These are phyloP conservation scores for Rhyacichthys aspro DNA, from an alignment of 2,797 vertebrate species.

Conservation along the genomic window DNA sequence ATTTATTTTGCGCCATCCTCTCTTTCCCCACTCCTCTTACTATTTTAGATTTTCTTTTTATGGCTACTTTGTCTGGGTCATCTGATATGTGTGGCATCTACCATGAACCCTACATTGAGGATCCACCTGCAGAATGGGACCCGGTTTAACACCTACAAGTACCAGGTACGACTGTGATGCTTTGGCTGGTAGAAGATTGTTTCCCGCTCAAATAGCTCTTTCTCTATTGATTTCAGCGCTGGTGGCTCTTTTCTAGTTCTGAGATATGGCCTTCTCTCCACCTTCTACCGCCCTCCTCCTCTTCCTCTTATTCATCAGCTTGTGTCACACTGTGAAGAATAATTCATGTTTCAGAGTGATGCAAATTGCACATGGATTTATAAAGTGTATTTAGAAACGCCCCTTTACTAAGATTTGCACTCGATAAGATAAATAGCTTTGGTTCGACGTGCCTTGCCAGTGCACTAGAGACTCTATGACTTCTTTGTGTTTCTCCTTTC, in stretches of 20 bases:
- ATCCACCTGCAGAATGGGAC: slow-evolving; percentile 85
- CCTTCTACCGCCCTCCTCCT: slow-evolving; percentile 17
- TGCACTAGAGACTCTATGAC: slow-evolving; percentile 27
- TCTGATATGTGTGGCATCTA: slow-evolving; percentile 81
- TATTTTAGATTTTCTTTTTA: slow-evolving; percentile 38
- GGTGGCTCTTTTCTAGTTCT: slow-evolving; percentile 61
- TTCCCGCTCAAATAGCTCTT: slow-evolving; percentile 39
- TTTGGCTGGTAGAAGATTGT: slow-evolving; percentile 44
- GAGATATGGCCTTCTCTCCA: slow-evolving; percentile 60
- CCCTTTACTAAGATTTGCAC: slow-evolving; percentile 22
- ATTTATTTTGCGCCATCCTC: slow-evolving; percentile 34
- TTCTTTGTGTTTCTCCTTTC: slow-evolving; percentile 58
- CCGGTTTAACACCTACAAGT: slow-evolving; percentile 87
- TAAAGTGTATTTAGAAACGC: slow-evolving; percentile 21
- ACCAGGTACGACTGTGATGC: slow-evolving; percentile 82
- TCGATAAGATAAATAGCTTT: slow-evolving; percentile 4
- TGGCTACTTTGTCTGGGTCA: slow-evolving; percentile 52
- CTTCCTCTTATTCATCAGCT: slow-evolving; percentile 32
- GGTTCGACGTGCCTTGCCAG: no score
- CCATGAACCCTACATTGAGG: slow-evolving; percentile 81
- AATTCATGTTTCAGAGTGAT: slow-evolving; percentile 40
- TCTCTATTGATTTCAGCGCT: slow-evolving; percentile 61
- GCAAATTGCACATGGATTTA: slow-evolving; percentile 34
- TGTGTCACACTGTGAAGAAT: slow-evolving; percentile 42
- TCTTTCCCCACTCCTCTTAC: neutral